Evolutionary conservation across 2,113 vertebrate species (phyloP).

Genomic region (Actenoides hombroni): DNA sequence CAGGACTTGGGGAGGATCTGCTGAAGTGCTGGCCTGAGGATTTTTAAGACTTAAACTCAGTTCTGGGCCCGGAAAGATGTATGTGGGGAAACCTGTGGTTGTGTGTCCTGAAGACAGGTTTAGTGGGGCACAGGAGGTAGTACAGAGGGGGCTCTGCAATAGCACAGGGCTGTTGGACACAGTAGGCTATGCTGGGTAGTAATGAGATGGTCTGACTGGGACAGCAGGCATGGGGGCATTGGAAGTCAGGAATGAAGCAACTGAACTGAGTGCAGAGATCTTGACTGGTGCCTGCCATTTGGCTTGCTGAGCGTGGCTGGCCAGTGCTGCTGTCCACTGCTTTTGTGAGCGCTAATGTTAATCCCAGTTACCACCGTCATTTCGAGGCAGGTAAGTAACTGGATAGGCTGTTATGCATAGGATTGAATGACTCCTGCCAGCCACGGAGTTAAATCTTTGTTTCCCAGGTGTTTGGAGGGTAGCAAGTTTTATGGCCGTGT

Average conservation of each 20-base stretch:
- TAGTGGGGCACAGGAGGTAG: not conserved
- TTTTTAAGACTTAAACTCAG: not conserved
- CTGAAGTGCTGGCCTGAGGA: not conserved
- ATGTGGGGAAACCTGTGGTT: not conserved
- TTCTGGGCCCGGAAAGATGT: not conserved
- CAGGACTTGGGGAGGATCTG: not conserved
- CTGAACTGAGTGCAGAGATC: not conserved
- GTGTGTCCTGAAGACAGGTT: not conserved
- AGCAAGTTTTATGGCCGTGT: not conserved
- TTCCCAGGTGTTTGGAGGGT: not conserved
- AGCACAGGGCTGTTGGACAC: not conserved
- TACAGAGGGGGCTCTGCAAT: fast-evolving
- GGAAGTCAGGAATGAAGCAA: not conserved
- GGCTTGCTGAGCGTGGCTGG: not conserved
- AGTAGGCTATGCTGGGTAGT: not conserved
- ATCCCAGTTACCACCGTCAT: not conserved
- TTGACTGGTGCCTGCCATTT: fast-evolving
- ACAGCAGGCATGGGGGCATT: fast-evolving
- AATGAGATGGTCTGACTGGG: not conserved
- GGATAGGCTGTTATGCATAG: not conserved
- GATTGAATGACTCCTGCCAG: not conserved
- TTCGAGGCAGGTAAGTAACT: not conserved
- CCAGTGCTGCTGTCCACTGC: not conserved
- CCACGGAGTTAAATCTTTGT: not conserved
- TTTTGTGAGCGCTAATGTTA: not conserved